Conservation (phyloP, 2,113 vertebrate species). For the Ifrita kowaldi region DNA sequence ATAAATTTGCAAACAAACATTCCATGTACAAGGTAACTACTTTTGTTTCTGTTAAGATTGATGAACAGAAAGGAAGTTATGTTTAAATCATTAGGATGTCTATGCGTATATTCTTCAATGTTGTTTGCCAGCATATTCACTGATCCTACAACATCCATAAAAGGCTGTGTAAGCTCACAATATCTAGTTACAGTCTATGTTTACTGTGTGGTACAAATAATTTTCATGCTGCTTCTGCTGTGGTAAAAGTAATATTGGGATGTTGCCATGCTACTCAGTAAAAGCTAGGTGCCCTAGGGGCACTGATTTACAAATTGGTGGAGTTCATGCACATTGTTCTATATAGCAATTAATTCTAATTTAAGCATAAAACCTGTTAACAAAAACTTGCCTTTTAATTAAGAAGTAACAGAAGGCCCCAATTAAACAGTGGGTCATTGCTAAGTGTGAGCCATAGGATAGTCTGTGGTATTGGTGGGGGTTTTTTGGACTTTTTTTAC, state of each 20-base stretch:
- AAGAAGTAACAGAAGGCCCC: background rate
- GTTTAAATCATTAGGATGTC: background rate
- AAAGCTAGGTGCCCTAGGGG: background rate
- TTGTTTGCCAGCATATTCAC: background rate
- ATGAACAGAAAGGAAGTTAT: background rate
- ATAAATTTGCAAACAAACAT: background rate
- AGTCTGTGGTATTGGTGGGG: background rate
- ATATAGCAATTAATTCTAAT: background rate
- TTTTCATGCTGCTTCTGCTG: background rate
- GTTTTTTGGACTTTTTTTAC: rapidly evolving
- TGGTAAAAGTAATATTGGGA: background rate
- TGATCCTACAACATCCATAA: background rate
- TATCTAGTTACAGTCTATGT: background rate
- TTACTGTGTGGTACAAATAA: background rate
- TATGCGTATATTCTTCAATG: background rate
- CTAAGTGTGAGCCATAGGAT: background rate
- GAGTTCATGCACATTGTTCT: background rate
- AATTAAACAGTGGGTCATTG: background rate
- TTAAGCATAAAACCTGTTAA: background rate
- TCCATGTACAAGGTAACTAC: background rate
- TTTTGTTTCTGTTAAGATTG: background rate
- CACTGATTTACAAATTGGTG: background rate
- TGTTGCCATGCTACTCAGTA: background rate
- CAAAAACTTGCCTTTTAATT: background rate
- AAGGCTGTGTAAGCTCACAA: background rate